Evolutionary conservation across 2,797 vertebrate species (phyloP), one percentile per base, ranked within the genome.

Genomic region (Enteromius mattozi): DNA sequence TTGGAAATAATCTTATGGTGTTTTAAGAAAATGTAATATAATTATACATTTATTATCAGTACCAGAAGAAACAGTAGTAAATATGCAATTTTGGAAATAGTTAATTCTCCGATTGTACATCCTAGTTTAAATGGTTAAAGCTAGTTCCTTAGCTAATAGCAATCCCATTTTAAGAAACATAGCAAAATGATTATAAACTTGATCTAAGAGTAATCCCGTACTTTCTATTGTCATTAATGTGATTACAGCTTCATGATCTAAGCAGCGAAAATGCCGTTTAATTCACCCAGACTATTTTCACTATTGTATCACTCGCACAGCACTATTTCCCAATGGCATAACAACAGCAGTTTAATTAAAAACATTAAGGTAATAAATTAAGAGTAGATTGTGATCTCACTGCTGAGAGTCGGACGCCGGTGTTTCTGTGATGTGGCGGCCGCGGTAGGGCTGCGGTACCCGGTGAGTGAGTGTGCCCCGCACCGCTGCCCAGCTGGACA

Each of bases 71-170:
- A 37, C 70, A 12, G 27, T 65, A 54, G 10, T 37, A 76, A 54
- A 14, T 75, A 33, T 74, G 27, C 13, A 35, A 59, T 59, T 40
- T 59, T 40, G 33, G 0, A 59, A 59, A 40, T 37, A 8, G 49
- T 40, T 51, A 0, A 51, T 51, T 33, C 13, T 74, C 30, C 19
- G 49, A 54, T 81, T 63, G 27, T 47, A 16, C 40, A 47, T 63
- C 40, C 89, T 91, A 90, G 84, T 92, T 91, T 84, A 21, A 75
- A 81, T 84, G 89, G 91, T 91, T 91, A 90, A 92, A 91, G 90
- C 90, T 92, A 88, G 88, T 91, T 88, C 86, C 89, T 92, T 94
- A 93, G 92, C 93, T 91, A 79, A 87, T 85, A 91, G 93, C 90
- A 86, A 35, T 92, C 91, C 91, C 91, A 92, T 71, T 92, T 72